Conservation (phyloP, 2,113 vertebrate species). For the Burhinus oedicnemus region DNA sequence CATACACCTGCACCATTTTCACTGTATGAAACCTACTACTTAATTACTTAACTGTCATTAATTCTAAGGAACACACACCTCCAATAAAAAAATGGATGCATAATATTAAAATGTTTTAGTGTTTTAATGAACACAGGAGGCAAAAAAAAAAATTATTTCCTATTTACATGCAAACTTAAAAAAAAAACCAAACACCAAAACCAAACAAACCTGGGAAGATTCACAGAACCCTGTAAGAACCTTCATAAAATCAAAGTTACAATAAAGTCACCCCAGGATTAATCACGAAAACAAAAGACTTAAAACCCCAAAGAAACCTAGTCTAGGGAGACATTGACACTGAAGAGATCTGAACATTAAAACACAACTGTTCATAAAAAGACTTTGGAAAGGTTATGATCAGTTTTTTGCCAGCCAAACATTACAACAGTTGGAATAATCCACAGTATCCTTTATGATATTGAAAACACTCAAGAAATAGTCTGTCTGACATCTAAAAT, state of each 20-base stretch:
- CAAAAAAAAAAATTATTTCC: not conserved
- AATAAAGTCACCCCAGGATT: not conserved
- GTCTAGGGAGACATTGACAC: not conserved
- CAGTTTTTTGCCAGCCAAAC: not conserved
- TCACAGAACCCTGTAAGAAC: not conserved
- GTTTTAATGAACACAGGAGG: not conserved
- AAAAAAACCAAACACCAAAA: not conserved
- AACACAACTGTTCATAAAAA: not conserved
- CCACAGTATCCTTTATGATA: not conserved
- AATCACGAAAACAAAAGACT: not conserved
- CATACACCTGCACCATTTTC: not conserved
- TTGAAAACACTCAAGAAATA: not conserved
- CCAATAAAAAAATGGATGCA: not conserved
- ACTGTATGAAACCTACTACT: not conserved
- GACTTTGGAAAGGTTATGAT: not conserved
- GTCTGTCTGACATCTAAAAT: not conserved
- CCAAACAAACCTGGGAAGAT: not conserved
- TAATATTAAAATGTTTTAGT: not conserved
- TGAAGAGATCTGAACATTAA: not conserved
- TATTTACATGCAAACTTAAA: not conserved
- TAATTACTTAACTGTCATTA: not conserved
- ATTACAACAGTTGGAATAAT: not conserved
- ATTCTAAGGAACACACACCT: not conserved
- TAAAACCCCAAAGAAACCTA: not conserved
- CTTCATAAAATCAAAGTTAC: not conserved